These are phyloP conservation scores for Lepus timidus DNA, from an alignment of 2,113 vertebrate genomes.

Conservation along the genomic window DNA sequence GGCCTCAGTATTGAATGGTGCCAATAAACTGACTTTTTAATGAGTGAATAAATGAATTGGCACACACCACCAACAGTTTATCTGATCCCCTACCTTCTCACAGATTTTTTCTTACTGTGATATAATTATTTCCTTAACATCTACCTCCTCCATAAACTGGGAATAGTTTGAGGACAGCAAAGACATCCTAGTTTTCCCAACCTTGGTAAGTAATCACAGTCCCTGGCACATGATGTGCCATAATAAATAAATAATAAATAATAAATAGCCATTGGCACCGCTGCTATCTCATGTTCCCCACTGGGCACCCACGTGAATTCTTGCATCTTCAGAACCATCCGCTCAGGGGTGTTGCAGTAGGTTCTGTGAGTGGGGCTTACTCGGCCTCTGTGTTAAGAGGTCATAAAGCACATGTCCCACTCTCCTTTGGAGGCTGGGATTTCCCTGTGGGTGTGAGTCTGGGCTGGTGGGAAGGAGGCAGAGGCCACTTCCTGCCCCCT, in stretches of 20 bases:
- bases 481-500: neutral
- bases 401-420: neutral
- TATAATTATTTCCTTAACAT: conserved; percentile 7
- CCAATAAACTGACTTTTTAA: neutral
- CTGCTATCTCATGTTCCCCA: neutral
- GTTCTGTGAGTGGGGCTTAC: neutral
- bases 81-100: neutral
- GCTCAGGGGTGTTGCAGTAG: neutral
- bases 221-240: neutral
- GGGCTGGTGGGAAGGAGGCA: neutral
- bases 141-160: neutral
- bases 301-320: neutral
- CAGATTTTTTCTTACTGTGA: neutral
- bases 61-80: neutral
- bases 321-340: neutral
- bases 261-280: neutral
- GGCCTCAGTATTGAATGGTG: neutral
- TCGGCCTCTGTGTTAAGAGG: neutral
- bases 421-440: neutral
- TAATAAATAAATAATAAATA: conserved; percentile 32
- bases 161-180: conserved; percentile 4
- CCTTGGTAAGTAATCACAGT: neutral
- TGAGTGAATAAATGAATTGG: neutral
- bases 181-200: neutral
- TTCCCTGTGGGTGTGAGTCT: neutral